Conservation (phyloP, 2,888 invertebrate species). For the Caenorhabditis sp. region DNA sequence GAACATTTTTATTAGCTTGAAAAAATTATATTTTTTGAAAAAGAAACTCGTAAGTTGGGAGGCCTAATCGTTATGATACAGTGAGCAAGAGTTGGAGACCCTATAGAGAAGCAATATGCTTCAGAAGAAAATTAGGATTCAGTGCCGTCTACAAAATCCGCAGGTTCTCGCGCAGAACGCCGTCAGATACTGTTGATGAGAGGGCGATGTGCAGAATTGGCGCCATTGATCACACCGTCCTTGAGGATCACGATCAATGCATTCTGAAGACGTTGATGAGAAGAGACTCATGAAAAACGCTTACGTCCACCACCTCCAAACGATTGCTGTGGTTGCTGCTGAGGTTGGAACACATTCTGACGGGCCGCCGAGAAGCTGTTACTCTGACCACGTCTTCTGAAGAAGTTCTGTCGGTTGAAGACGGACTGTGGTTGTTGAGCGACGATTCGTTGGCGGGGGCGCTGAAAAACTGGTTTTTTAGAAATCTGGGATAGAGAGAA, state of each 20-base stretch:
- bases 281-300: background rate
- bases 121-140: slow-evolving; percentile 11
- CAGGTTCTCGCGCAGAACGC: slow-evolving; percentile 68
- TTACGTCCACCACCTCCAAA: slow-evolving; percentile 51
- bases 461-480: slow-evolving; percentile 28
- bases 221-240: slow-evolving; percentile 74
- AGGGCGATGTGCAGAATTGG: slow-evolving; percentile 71
- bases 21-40: slow-evolving; percentile 12
- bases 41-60: slow-evolving; percentile 46
- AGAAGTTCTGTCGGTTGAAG: slow-evolving; percentile 34
- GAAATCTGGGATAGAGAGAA: background rate
- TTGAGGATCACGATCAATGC: slow-evolving; percentile 71
- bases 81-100: slow-evolving; percentile 30
- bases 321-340: slow-evolving; percentile 44
- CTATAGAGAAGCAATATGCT: slow-evolving; percentile 36
- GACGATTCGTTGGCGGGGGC: slow-evolving; percentile 58
- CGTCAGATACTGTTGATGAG: slow-evolving; percentile 64
- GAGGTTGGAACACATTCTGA: slow-evolving; percentile 40
- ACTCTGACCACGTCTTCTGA: slow-evolving; percentile 60
- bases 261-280: slow-evolving; percentile 50
- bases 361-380: slow-evolving; percentile 38
- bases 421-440: slow-evolving; percentile 56
- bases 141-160: slow-evolving; percentile 63
- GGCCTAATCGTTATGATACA: slow-evolving; percentile 45
- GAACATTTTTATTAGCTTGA: slow-evolving; percentile 16